Evolutionary conservation across 2,113 vertebrate genomes (phyloP).

Genomic region (Serinus canaria): DNA sequence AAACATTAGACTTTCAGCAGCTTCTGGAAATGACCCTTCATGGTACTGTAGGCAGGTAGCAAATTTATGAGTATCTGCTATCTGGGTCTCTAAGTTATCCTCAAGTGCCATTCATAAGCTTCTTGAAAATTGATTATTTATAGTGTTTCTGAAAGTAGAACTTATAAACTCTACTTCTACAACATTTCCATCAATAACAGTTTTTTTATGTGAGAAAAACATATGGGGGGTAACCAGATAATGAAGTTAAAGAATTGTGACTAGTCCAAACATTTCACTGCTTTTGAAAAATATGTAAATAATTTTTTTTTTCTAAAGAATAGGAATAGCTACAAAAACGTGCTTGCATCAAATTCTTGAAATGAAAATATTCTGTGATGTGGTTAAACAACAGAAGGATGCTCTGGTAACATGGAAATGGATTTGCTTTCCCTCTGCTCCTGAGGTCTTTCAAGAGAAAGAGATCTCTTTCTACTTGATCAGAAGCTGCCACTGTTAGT

Average conservation of each 20-base stretch:
- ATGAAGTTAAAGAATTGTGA: neutral
- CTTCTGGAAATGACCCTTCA: neutral
- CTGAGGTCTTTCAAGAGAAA: neutral
- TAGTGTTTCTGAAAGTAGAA: neutral
- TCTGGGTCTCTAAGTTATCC: neutral
- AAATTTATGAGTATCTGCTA: neutral
- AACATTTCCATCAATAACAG: neutral
- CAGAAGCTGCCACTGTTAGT: neutral
- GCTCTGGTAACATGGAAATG: neutral
- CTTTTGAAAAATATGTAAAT: fast-evolving
- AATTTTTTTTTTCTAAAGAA: neutral
- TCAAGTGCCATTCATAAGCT: neutral
- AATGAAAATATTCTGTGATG: neutral
- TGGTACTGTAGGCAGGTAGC: neutral
- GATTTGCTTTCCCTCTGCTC: neutral
- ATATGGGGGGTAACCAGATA: neutral
- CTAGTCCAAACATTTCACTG: neutral
- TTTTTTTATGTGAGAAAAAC: neutral
- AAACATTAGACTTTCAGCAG: neutral
- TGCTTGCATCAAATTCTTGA: neutral
- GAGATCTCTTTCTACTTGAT: neutral
- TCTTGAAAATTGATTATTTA: neutral
- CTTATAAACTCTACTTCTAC: neutral
- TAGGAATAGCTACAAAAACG: neutral
- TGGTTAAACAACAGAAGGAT: neutral